Percentiles rank a stretch among this genome's conserved stretches.
Evolutionary conservation across 2,797 vertebrate genomes (phyloP).

Genomic region (Sebastes aleutianus): DNA sequence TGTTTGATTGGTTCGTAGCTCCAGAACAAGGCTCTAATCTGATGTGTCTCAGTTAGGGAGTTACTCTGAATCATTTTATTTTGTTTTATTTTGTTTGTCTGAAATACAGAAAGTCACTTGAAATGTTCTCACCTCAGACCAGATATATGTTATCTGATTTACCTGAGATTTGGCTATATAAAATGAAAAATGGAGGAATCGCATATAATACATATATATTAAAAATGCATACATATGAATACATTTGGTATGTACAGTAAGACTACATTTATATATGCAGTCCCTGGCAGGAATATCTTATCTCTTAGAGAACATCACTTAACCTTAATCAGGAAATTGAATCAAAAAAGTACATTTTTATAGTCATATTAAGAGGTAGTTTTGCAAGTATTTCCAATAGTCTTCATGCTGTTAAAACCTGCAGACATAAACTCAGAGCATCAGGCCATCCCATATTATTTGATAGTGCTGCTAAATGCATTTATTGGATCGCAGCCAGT

Average conservation of each 20-base stretch:
- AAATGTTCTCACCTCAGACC: conserved; percentile 49
- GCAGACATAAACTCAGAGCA: conserved; percentile 42
- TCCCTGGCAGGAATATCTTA: conserved; percentile 24
- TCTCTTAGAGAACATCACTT: conserved; percentile 22
- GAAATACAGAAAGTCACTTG: conserved; percentile 47
- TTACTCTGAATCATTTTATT: background rate
- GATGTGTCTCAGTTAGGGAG: conserved; percentile 25
- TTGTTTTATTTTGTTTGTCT: conserved; percentile 11
- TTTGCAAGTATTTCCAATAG: conserved; percentile 38
- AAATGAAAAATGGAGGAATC: conserved; percentile 16
- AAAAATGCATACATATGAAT: background rate
- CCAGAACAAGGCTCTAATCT: conserved; percentile 47
- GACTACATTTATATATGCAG: conserved; percentile 16
- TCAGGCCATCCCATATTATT: conserved; percentile 43
- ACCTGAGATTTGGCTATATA: conserved; percentile 41
- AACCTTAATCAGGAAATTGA: conserved; percentile 32
- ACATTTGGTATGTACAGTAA: background rate
- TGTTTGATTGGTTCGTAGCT: conserved; percentile 60
- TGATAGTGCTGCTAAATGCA: conserved; percentile 69
- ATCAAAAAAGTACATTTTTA: conserved; percentile 48
- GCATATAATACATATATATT: background rate
- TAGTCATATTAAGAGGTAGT: conserved; percentile 28
- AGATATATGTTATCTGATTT: conserved; percentile 6
- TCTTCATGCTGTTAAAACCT: conserved; percentile 42
- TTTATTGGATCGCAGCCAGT: conserved; percentile 68